phyloP scores from a whole-genome alignment of 1,140 invertebrate species.

The Cardiocondyla obscurior region DNA sequence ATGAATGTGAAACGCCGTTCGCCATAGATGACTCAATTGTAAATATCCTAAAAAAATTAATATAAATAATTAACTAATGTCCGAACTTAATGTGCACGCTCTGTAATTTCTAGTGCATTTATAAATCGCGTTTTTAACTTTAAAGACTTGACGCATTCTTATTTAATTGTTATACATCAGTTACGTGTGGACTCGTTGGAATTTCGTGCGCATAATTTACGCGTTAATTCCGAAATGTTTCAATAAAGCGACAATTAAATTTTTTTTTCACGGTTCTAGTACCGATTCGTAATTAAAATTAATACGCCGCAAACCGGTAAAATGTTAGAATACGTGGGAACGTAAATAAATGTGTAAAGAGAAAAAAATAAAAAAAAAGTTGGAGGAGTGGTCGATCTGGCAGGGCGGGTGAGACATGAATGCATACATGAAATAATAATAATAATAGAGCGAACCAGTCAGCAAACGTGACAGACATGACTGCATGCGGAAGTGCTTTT shows the following conservation, averaged over 20 bases:
- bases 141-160: neutral
- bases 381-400: constrained; percentile 51
- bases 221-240: constrained; percentile 12
- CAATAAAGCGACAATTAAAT: neutral
- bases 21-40: too few relatives aligned
- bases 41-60: too few relatives aligned
- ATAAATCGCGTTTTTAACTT: neutral
- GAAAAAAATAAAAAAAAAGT: constrained; percentile 64
- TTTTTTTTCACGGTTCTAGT: constrained; percentile 35
- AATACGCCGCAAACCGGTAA: constrained; percentile 42
- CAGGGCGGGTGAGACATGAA: neutral
- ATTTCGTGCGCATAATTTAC: neutral
- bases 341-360: constrained; percentile 47
- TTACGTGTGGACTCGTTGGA: too few relatives aligned
- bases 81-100: too few relatives aligned
- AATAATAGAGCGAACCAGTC: constrained; percentile 48
- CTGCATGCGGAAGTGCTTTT: constrained; percentile 41
- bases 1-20: too few relatives aligned
- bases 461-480: constrained; percentile 31
- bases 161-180: too few relatives aligned
- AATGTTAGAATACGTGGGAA: constrained; percentile 41
- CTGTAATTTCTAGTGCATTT: too few relatives aligned
- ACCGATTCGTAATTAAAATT: constrained; percentile 71
- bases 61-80: too few relatives aligned
- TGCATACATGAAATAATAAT: constrained; percentile 64